phyloP scores from a whole-genome alignment of 2,113 vertebrate species.

The Alouatta palliata region DNA sequence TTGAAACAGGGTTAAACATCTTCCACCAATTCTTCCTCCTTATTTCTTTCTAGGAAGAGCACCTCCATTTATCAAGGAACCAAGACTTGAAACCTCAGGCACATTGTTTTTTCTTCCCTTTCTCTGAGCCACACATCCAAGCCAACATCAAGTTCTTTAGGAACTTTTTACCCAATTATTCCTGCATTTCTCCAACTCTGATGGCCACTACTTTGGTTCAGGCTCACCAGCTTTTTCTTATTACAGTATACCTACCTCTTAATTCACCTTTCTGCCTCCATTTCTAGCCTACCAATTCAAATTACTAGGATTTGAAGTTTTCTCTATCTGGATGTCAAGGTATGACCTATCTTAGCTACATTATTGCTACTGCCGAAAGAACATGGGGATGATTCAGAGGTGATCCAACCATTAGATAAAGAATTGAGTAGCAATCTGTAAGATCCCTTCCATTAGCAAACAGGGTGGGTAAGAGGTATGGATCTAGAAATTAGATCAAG shows the following conservation, averaged over 20 bases:
- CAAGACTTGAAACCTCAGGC: neutral
- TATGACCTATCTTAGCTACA: neutral
- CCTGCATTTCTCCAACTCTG: neutral
- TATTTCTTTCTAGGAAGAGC: neutral
- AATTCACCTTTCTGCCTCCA: neutral
- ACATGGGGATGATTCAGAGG: neutral
- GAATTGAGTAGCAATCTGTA: neutral
- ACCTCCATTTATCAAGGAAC: neutral
- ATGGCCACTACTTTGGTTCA: neutral
- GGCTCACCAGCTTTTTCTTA: neutral
- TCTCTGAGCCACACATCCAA: neutral
- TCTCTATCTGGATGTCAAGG: neutral
- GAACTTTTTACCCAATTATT: neutral
- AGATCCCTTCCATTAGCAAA: neutral
- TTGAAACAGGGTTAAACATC: neutral
- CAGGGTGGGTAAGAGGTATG: neutral
- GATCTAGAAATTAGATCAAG: neutral
- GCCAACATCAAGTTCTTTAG: neutral
- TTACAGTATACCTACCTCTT: neutral
- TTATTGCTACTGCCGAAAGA: neutral
- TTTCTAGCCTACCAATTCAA: neutral
- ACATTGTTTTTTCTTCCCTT: neutral
- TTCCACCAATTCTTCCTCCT: neutral
- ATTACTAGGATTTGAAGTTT: neutral
- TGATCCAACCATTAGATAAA: neutral